Evolutionary conservation across 1,140 invertebrate species (phyloP).

Genomic region (Drosophila takahashii): DNA sequence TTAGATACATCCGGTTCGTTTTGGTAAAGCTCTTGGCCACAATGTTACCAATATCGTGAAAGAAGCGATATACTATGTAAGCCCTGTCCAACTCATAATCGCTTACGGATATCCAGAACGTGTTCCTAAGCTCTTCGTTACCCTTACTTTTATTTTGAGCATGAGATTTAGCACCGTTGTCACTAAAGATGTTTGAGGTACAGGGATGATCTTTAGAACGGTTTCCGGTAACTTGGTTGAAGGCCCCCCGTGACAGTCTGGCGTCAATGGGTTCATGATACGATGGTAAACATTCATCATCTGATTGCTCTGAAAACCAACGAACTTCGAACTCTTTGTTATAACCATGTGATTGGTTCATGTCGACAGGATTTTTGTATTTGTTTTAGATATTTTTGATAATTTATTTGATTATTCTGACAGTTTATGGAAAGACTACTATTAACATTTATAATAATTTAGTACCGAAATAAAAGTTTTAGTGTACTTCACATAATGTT

Average conservation of each 20-base stretch:
- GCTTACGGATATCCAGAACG: conserved; percentile 56
- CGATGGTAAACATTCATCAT: not conserved
- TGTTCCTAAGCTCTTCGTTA: not conserved
- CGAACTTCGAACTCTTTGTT: not conserved
- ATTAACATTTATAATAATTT: not conserved
- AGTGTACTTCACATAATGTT: not conserved
- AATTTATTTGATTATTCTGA: not conserved
- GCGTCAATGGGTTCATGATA: not conserved
- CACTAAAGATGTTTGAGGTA: not conserved
- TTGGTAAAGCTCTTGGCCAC: conserved; percentile 21
- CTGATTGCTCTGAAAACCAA: not conserved
- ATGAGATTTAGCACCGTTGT: not conserved
- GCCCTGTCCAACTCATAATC: conserved; percentile 20
- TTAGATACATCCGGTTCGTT: conserved; percentile 54
- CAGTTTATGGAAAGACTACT: not conserved
- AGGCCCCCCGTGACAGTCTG: not conserved
- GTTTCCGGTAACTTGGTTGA: too few species aligned
- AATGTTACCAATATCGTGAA: conserved; percentile 51
- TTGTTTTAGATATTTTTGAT: not conserved
- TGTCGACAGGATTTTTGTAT: not conserved
- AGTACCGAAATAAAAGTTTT: not conserved
- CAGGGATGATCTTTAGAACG: not conserved
- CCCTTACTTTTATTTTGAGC: not conserved
- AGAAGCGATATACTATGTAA: conserved; percentile 51
- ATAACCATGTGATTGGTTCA: not conserved